A percentile compares a stretch with the other conserved stretches of the same genome.
phyloP scores from a whole-genome alignment of 37 sponge, comb jelly and placozoan species.

The Beroe ovata region DNA sequence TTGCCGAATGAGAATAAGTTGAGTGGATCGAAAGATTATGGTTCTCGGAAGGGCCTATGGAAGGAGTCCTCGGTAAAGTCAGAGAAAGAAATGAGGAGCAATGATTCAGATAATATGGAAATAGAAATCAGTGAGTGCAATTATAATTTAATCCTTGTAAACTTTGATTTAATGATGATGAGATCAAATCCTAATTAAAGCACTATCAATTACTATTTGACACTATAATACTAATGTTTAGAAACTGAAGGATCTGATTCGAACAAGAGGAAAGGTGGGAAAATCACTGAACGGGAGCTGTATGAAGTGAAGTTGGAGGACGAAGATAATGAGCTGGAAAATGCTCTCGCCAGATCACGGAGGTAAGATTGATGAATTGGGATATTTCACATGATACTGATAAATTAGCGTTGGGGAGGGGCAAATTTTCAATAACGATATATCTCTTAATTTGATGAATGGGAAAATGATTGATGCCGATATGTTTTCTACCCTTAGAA shows the following conservation, averaged over 20 bases:
- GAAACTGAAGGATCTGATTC: neutral
- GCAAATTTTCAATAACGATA: too few species aligned
- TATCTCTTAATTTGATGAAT: too few species aligned
- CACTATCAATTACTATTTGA: neutral
- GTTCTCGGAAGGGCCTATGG: neutral
- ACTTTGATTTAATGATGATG: neutral
- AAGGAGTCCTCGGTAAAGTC: neutral
- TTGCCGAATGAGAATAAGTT: constrained; percentile 28
- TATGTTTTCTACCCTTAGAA: neutral
- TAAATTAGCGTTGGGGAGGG: too few species aligned
- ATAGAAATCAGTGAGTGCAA: constrained; percentile 15
- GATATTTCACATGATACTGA: too few species aligned
- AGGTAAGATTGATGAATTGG: constrained; percentile 31
- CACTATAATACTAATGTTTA: neutral
- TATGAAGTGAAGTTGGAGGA: constrained; percentile 54
- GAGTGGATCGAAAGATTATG: constrained; percentile 48
- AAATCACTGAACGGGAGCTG: constrained; percentile 15
- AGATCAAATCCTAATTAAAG: neutral
- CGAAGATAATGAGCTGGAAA: constrained; percentile 69
- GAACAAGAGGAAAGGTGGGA: constrained; percentile 8
- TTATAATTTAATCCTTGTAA: neutral
- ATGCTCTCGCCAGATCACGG: constrained; percentile 71
- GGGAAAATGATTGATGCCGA: too few species aligned
- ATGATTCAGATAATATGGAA: constrained; percentile 6
- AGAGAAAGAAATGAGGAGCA: neutral